Conservation (phyloP, 2,797 vertebrate genomes). For the Rachycentron canadum region DNA sequence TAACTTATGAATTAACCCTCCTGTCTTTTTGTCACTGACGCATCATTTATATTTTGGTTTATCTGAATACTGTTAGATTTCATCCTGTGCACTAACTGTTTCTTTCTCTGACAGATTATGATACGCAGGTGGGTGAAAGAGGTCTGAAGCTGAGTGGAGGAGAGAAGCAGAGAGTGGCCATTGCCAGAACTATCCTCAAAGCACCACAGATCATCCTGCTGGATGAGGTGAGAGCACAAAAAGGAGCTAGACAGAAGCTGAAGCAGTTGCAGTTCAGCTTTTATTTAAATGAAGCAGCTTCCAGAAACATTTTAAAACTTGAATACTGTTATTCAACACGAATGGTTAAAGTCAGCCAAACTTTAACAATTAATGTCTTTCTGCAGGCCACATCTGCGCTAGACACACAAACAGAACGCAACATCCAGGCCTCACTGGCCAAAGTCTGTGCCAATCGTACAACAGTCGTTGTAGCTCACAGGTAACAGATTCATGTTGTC, state of each 20-base stretch:
- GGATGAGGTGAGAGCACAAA: conserved; percentile 89
- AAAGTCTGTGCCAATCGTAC: conserved; percentile 93
- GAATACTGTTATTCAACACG: background rate
- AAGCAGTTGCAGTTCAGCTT: background rate
- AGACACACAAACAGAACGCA: conserved; percentile 95
- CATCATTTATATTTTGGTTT: background rate
- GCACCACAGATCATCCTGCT: conserved; percentile 93
- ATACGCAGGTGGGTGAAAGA: conserved; percentile 93
- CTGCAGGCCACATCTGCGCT: conserved; percentile 93
- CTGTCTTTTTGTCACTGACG: background rate
- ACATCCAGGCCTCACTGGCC: conserved; percentile 94
- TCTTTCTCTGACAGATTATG: conserved; percentile 85
- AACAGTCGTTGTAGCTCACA: conserved; percentile 94
- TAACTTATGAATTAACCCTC: background rate
- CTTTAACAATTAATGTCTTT: background rate
- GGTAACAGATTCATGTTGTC: conserved; percentile 78
- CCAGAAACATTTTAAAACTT: background rate
- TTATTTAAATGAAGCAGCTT: background rate
- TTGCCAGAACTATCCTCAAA: conserved; percentile 96
- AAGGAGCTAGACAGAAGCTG: background rate
- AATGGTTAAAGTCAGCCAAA: background rate
- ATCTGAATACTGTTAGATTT: background rate
- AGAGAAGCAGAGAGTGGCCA: conserved; percentile 97
- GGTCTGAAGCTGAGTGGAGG: conserved; percentile 97
- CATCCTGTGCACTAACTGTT: background rate